Evolutionary conservation across 2,113 vertebrate genomes (phyloP).

Genomic region (Morone chrysops): DNA sequence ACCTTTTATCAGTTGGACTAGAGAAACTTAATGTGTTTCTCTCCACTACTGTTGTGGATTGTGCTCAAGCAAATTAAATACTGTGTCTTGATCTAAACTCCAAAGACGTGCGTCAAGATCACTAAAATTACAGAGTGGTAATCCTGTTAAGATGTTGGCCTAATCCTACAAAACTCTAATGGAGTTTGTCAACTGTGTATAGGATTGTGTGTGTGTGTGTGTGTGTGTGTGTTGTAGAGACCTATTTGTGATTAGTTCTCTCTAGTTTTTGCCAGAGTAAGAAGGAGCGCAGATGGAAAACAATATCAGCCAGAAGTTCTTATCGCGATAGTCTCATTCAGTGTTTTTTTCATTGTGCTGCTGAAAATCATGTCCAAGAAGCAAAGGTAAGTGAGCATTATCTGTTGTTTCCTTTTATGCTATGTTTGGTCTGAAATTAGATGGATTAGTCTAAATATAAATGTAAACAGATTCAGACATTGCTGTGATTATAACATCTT

Average conservation of each 20-base stretch:
- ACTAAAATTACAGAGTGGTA: slow-evolving; percentile 49
- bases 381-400: slow-evolving; percentile 60
- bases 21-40: not conserved
- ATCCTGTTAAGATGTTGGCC: slow-evolving; percentile 63
- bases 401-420: not conserved
- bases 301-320: not conserved
- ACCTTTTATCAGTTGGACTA: not conserved
- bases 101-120: slow-evolving; percentile 50
- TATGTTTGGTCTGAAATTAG: not conserved
- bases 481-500: not conserved
- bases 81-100: not conserved
- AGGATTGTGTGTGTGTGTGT: slow-evolving; percentile 52
- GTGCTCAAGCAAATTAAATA: not conserved
- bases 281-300: slow-evolving; percentile 6
- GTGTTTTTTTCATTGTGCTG: not conserved
- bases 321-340: not conserved
- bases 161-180: slow-evolving; percentile 77
- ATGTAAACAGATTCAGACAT: not conserved
- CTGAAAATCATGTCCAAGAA: slow-evolving; percentile 68
- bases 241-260: slow-evolving; percentile 18
- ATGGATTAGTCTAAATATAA: not conserved
- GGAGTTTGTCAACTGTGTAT: slow-evolving; percentile 65
- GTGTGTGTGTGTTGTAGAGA: slow-evolving; percentile 10
- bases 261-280: slow-evolving; percentile 1
- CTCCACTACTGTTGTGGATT: not conserved